Conservation (phyloP, 2,888 invertebrate species). For the Octodonta nipae region DNA sequence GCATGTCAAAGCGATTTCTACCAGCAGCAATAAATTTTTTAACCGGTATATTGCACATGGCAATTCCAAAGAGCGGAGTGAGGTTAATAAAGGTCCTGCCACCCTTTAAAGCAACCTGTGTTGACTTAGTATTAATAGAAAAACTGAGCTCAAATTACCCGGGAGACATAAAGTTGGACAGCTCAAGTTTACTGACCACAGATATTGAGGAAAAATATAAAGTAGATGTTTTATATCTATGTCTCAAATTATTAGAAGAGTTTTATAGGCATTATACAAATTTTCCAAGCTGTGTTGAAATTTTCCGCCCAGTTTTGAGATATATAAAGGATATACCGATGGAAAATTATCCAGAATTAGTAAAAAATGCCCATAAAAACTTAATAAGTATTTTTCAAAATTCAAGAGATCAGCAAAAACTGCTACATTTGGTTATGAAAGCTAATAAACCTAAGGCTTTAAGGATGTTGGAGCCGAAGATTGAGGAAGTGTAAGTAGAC, state of each 20-base stretch:
- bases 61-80: slow-evolving; percentile 48
- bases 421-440: slow-evolving; percentile 44
- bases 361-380: slow-evolving; percentile 37
- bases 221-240: slow-evolving; percentile 44
- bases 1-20: slow-evolving; percentile 63
- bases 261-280: slow-evolving; percentile 40
- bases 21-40: slow-evolving; percentile 73
- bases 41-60: slow-evolving; percentile 58
- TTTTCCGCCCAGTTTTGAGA: slow-evolving; percentile 43
- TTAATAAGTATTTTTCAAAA: slow-evolving; percentile 39
- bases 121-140: slow-evolving; percentile 38
- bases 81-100: slow-evolving; percentile 50
- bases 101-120: slow-evolving; percentile 48
- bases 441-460: slow-evolving; percentile 68
- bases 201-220: slow-evolving; percentile 50
- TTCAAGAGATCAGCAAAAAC: slow-evolving; percentile 40
- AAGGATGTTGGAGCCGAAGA: slow-evolving; percentile 72
- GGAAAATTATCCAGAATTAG: slow-evolving; percentile 47
- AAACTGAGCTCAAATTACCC: slow-evolving; percentile 8
- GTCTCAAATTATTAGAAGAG: slow-evolving; percentile 45
- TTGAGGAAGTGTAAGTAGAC: slow-evolving; percentile 65
- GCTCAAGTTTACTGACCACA: slow-evolving; percentile 42
- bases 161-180: slow-evolving; percentile 36
- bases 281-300: slow-evolving; percentile 29
- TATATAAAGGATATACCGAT: slow-evolving; percentile 45